Base-by-base conservation (phyloP, 2,888 invertebrate genomes). In the Lasioglossum lativentre region DNA sequence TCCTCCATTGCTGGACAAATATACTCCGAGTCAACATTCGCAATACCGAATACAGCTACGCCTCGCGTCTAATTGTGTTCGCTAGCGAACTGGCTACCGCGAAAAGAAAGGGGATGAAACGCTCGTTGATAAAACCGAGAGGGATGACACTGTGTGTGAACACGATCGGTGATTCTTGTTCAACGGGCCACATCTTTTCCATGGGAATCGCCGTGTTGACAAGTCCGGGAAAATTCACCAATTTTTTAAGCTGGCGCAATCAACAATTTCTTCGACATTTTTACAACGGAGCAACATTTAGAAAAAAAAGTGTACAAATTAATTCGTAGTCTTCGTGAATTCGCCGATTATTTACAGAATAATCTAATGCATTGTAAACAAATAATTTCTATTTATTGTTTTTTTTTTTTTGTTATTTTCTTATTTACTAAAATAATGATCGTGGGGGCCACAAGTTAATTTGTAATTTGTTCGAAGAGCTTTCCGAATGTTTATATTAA, bases 1-100 rank as follows among this genome's bases (percentile, higher is more conserved):
- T 93, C 93, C 91, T 93, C 92, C 94, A 93, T 94, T 92, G 93
- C 93, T 94, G 92, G 92, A 93, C 93, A 94, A 94, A 94, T 94
- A 94, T 94, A 92, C 94, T 89, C 92, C 92, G 92, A 94, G 94
- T 93, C 92, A 92, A 93, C 93, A 93, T 91, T 92, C 92, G 90
- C 93, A 91, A 92, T 89, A 89, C 89, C 89, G 84, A 90, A 86
- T 89, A 89, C 88, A 89, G 82, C 87, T 85, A 89, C 84, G 86
- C 76, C 79, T 34, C 66, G 56, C 80, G 81, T 89, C 89, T 86
- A 88, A 90, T 89, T 89, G 85, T 88, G 81, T 90, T 90, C 87
- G 59, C 80, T 78, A 80, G 70, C 68, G 83, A 82, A 79, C 80
- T 12, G 71, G 27, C 59, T 40, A 74, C 63, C 73, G 40, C 56